These are phyloP conservation scores for Ligdia adustata DNA, from an alignment of 2,888 invertebrate species.

Conservation along the genomic window DNA sequence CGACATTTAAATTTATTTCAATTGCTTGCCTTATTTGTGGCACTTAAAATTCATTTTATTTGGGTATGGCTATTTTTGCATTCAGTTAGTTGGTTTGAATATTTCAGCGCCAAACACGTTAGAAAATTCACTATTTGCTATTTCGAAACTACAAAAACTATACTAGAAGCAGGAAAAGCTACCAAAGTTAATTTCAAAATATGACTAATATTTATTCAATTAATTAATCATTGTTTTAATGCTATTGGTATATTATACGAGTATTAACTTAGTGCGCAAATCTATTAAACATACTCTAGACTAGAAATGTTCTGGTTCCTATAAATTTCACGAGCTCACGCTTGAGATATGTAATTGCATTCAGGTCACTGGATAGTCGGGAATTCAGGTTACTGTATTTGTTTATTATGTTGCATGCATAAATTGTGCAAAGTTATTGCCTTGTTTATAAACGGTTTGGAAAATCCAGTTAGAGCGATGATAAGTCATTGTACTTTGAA, in stretches of 20 bases:
- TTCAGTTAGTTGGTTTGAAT: no score
- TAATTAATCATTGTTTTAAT: no score
- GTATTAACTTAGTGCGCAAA: no score
- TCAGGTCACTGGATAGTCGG: slow-evolving; percentile 46
- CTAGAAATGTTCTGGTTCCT: slow-evolving; percentile 6
- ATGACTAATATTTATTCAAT: no score
- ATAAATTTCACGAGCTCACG: slow-evolving; percentile 33
- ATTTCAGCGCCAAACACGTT: no score
- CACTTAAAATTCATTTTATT: slow-evolving; percentile 28
- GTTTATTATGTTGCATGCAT: slow-evolving; percentile 22
- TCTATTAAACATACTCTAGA: no score
- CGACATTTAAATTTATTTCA: slow-evolving; percentile 26
- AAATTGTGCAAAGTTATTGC: slow-evolving; percentile 22
- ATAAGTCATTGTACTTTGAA: no score
- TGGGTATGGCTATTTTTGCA: slow-evolving; percentile 10
- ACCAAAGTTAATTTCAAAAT: no score
- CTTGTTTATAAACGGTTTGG: slow-evolving; percentile 13
- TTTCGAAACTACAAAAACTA: no score
- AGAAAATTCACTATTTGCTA: no score
- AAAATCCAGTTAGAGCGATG: not conserved
- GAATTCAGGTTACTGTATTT: slow-evolving; percentile 39
- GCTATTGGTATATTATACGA: no score
- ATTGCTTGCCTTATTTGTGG: slow-evolving; percentile 27
- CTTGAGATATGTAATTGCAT: slow-evolving; percentile 51
- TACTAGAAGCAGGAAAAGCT: no score